Evolutionary conservation across 2,888 invertebrate species (phyloP).

Genomic region (Amiota communis): DNA sequence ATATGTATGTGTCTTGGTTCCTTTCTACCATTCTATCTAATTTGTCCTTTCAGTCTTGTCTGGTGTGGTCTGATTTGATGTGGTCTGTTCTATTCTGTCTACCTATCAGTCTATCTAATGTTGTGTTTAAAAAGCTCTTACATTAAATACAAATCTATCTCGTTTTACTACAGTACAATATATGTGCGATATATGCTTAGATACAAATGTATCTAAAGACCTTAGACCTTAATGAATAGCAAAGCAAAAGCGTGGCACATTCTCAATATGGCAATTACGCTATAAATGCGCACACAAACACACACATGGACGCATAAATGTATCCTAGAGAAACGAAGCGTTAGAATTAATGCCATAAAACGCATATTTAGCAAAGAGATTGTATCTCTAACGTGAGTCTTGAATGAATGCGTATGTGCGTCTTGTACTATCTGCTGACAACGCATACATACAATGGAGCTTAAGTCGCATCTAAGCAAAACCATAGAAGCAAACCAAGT

Average conservation of each 20-base stretch:
- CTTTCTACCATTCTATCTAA: no score
- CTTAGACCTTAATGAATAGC: constrained; percentile 26
- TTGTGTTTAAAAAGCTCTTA: not conserved
- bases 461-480: constrained; percentile 14
- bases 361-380: constrained; percentile 25
- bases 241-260: not conserved
- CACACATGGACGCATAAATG: not conserved
- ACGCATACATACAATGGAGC: constrained; percentile 19
- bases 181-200: not conserved
- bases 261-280: constrained; percentile 25
- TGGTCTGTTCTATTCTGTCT: no score
- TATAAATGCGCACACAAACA: constrained; percentile 8
- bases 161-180: not conserved
- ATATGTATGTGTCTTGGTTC: not conserved
- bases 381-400: not conserved
- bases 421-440: constrained; percentile 17
- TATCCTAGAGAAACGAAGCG: not conserved
- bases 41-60: no score
- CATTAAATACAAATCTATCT: constrained; percentile 10
- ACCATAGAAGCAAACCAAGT: not conserved
- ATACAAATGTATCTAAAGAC: not conserved
- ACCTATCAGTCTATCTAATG: not conserved
- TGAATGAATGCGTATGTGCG: not conserved
- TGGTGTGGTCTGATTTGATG: no score
- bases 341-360: constrained; percentile 1